Evolutionary conservation across 2,888 invertebrate genomes (phyloP).

Genomic region (Oasisia sp.): DNA sequence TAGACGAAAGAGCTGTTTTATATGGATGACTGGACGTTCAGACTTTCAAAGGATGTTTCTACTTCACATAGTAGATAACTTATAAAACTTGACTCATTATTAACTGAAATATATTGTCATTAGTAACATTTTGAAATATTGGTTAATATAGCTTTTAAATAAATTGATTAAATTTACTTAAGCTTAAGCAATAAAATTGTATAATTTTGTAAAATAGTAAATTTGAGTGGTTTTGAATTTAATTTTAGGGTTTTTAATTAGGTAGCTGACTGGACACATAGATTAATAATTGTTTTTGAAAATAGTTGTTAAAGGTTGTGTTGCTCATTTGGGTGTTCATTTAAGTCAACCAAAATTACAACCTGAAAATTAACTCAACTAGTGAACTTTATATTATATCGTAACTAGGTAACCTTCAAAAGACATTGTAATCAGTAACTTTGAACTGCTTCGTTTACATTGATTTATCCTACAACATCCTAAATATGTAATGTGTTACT

Average conservation of each 20-base stretch:
- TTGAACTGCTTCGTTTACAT: no score
- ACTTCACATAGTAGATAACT: no score
- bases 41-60: background rate
- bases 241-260: background rate
- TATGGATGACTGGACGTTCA: background rate
- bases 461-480: no score
- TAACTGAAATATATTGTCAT: no score
- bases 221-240: background rate
- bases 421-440: background rate
- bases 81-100: no score
- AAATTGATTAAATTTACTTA: no score
- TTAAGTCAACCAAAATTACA: background rate
- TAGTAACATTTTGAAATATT: no score
- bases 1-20: background rate
- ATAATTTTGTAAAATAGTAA: no score
- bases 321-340: background rate
- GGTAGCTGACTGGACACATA: background rate
- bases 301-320: background rate
- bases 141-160: no score
- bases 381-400: background rate
- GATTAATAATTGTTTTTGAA: background rate
- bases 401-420: background rate
- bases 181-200: no score
- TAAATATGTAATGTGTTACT: no score
- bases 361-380: background rate